Conservation (phyloP, 2,797 vertebrate genomes). For the Lophius americanus region DNA sequence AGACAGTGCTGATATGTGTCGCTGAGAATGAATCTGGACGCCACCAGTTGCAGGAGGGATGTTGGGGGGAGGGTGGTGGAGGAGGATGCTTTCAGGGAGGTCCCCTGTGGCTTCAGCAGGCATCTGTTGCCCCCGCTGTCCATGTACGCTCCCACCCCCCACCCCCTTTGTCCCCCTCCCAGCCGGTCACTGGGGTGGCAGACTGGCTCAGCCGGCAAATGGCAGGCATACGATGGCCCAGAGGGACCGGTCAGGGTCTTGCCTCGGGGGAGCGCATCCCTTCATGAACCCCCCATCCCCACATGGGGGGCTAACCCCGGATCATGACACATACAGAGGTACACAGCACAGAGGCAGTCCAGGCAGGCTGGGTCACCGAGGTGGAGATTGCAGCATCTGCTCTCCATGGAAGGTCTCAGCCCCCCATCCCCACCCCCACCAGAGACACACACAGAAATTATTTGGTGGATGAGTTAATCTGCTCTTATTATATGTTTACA, state of each 20-base stretch:
- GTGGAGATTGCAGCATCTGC: constrained; percentile 71
- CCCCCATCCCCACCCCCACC: neutral
- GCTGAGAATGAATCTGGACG: constrained; percentile 50
- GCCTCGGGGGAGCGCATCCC: constrained; percentile 66
- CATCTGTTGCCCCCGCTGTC: constrained; percentile 85
- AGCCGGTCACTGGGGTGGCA: constrained; percentile 57
- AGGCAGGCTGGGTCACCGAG: constrained; percentile 60
- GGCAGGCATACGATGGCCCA: constrained; percentile 54
- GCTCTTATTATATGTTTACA: neutral
- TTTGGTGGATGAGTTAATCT: constrained; percentile 14
- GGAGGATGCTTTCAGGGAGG: constrained; percentile 83
- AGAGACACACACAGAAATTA: constrained; percentile 1
- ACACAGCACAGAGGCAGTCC: constrained; percentile 31
- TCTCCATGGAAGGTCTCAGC: constrained; percentile 31
- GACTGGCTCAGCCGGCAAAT: constrained; percentile 58
- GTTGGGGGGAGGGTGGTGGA: constrained; percentile 33
- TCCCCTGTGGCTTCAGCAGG: constrained; percentile 92
- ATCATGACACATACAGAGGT: constrained; percentile 43
- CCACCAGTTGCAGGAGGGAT: constrained; percentile 86
- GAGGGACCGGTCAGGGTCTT: constrained; percentile 57
- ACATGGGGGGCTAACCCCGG: constrained; percentile 54
- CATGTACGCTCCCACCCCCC: constrained; percentile 79
- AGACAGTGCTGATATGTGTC: constrained; percentile 67
- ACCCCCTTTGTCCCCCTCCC: constrained; percentile 47
- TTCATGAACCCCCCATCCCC: constrained; percentile 18